phyloP scores from a whole-genome alignment of 2,797 vertebrate genomes.

The Glyptemys insculpta region DNA sequence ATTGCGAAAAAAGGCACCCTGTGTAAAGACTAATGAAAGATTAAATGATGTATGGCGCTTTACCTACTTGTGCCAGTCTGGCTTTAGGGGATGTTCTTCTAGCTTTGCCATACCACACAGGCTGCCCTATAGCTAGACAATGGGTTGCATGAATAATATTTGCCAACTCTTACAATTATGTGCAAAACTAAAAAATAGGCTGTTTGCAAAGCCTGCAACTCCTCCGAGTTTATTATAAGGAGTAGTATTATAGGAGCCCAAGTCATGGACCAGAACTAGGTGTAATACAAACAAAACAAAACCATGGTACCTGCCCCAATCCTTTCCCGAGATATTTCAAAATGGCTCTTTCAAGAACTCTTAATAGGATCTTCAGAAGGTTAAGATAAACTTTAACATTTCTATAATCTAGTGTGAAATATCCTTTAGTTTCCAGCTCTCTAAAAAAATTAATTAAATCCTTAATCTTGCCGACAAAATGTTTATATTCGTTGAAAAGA shows the following conservation, averaged over 20 bases:
- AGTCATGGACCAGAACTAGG: not conserved
- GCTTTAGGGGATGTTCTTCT: not conserved
- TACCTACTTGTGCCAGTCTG: not conserved
- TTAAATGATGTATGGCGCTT: not conserved
- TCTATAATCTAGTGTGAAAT: not conserved
- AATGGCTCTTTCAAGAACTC: not conserved
- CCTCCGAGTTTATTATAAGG: not conserved
- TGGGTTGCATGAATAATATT: not conserved
- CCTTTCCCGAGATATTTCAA: not conserved
- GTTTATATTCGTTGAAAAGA: not conserved
- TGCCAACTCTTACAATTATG: not conserved
- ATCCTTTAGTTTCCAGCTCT: not conserved
- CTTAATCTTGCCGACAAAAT: not conserved
- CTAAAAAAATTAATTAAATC: not conserved
- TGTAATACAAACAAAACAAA: not conserved
- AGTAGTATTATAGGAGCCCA: not conserved
- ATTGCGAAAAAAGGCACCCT: not conserved
- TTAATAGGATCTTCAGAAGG: rapidly evolving
- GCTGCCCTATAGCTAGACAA: not conserved
- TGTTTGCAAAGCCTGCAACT: not conserved
- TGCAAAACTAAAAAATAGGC: not conserved
- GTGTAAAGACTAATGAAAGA: not conserved
- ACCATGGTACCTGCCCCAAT: not conserved
- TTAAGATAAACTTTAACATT: not conserved
- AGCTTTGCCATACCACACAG: not conserved